Conservation (phyloP, 2,888 invertebrate species). For the Auanema freiburgensis region DNA sequence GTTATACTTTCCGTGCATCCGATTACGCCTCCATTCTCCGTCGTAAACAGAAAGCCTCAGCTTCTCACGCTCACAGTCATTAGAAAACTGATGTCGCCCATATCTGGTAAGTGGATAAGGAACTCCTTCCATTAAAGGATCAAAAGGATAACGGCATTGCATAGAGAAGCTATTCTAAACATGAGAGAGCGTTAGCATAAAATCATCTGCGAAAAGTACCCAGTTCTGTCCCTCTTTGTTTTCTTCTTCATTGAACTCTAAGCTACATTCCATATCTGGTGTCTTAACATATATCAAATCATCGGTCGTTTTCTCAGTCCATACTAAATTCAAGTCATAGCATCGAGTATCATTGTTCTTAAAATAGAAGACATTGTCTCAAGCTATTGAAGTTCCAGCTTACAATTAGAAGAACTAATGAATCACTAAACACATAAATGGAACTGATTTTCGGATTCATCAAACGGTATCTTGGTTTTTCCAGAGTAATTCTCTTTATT, state of each 20-base stretch:
- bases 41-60: constrained; percentile 13
- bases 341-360: background rate
- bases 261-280: constrained; percentile 8
- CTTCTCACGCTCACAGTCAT: constrained; percentile 10
- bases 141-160: constrained; percentile 8
- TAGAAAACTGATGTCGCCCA: constrained; percentile 13
- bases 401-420: constrained; percentile 15
- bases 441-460: constrained; percentile 7
- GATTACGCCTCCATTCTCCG: constrained; percentile 13
- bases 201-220: no score
- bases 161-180: constrained; percentile 10
- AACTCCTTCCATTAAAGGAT: constrained; percentile 11
- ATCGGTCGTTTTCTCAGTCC: constrained; percentile 6
- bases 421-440: constrained; percentile 15
- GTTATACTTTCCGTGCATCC: constrained; percentile 16
- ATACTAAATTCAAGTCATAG: constrained; percentile 14
- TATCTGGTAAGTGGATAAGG: constrained; percentile 10
- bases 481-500: constrained; percentile 9
- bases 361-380: no score
- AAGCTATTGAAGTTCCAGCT: background rate
- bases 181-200: no score
- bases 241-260: constrained; percentile 14
- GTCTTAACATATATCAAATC: constrained; percentile 3
- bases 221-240: constrained; percentile 1
- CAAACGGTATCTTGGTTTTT: constrained; percentile 5